Base-by-base conservation (phyloP, 2,797 vertebrate species). In the Protonibea diacanthus region DNA sequence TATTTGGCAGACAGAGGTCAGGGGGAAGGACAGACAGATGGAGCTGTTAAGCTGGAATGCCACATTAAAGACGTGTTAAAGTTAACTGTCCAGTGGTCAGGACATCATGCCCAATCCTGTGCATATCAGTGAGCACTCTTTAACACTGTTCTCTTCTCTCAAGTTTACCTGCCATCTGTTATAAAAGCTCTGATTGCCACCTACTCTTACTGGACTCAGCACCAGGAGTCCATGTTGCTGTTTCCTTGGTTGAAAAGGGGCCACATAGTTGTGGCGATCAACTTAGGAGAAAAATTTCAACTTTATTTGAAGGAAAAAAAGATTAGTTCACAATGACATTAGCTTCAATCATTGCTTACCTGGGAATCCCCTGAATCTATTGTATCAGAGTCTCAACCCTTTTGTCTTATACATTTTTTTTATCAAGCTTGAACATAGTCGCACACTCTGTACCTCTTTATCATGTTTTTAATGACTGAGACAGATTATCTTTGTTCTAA, bases 131-230 rank as follows among this genome's bases (percentile, higher is more conserved):
- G 23, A 60, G 15, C 23, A 38, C 33, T 38, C 33, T 9, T 38
- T 33, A 33, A 33, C 33, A 33, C 33, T 33, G 29, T 48, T 12
- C 60, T 71, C 60, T 40, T 67, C 27, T 29, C 56, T 38, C 38
- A 57, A 44, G 68, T 48, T 62, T 71, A 56, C 42, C n/a, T 53
- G 45, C 66, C 70, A 71, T 81, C 66, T 72, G 70, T 58, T 63
- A 10, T 2, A 2, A 27, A 48, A 49, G 18, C 57, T 56, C 14
- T 38, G 13, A 49, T 21, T 45, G 14, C 38, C 38, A 18, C n/a
- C 4, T 42, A 5, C 20, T 53, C 6, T 74, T 44, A 59, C 52
- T 63, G 23, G 27, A 21, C 49, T 23, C 6, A 3, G 7, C 33
- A 38, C 52, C 5, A 61, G 21, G 47, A 42, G 25, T 48, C 5